A percentile compares a stretch with the other conserved stretches of the same genome.
Evolutionary conservation across 2,888 invertebrate species (phyloP).

Genomic region (Lysandra coridon): DNA sequence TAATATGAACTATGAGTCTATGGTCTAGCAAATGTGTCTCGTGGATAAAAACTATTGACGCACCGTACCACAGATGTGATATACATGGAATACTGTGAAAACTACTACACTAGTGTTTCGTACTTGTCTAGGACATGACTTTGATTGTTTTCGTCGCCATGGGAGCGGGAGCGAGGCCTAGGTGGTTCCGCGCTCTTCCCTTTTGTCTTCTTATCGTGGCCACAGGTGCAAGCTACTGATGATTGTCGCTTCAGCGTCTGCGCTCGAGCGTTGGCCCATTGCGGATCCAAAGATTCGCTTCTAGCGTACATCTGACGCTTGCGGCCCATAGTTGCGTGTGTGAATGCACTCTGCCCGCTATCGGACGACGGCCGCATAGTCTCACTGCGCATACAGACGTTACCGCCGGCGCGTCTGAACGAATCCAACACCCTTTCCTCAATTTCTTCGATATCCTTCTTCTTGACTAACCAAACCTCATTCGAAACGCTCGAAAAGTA

Average conservation of each 20-base stretch:
- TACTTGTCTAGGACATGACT: slow-evolving; percentile 75
- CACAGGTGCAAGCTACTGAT: slow-evolving; percentile 73
- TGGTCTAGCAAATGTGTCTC: slow-evolving; percentile 39
- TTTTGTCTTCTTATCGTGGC: slow-evolving; percentile 70
- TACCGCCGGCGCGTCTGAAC: slow-evolving; percentile 66
- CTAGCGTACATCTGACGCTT: slow-evolving; percentile 62
- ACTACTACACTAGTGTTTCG: slow-evolving; percentile 70
- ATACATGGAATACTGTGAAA: slow-evolving; percentile 46
- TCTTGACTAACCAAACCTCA: slow-evolving; percentile 77
- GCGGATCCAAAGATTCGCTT: slow-evolving; percentile 71
- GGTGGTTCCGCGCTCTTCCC: slow-evolving; percentile 55
- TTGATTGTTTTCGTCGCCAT: slow-evolving; percentile 65
- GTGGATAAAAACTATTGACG: slow-evolving; percentile 42
- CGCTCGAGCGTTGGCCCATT: slow-evolving; percentile 60
- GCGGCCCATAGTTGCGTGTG: slow-evolving; percentile 63
- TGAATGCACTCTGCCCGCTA: slow-evolving; percentile 54
- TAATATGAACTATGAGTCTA: slow-evolving; percentile 36
- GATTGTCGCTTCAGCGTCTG: slow-evolving; percentile 70
- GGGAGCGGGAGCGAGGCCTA: slow-evolving; percentile 66
- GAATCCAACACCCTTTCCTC: slow-evolving; percentile 73
- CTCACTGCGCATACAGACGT: slow-evolving; percentile 55
- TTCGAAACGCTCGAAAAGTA: slow-evolving; percentile 74
- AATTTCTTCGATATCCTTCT: slow-evolving; percentile 75
- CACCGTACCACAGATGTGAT: slow-evolving; percentile 45
- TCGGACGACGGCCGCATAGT: slow-evolving; percentile 59